These are phyloP conservation scores for Antheraea pernyi DNA, from an alignment of 1,140 invertebrate species.

Conservation along the genomic window DNA sequence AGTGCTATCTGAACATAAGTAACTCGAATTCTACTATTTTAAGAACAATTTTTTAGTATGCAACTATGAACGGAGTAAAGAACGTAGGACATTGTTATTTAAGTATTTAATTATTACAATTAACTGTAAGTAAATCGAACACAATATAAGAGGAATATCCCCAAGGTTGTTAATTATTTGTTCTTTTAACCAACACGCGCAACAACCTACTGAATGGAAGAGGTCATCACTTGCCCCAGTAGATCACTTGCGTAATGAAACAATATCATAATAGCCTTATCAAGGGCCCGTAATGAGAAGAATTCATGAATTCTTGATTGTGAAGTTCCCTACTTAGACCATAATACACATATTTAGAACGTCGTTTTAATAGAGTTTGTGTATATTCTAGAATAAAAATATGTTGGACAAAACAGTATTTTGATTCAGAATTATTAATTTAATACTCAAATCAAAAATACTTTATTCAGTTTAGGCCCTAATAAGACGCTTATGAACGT, in stretches of 20 bases:
- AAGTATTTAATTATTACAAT: background rate
- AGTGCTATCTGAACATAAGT: too few species aligned
- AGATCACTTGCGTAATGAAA: conserved; percentile 32
- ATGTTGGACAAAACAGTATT: background rate
- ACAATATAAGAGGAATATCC: background rate
- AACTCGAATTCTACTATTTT: too few species aligned
- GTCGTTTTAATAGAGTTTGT: background rate
- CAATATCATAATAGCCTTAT: conserved; percentile 33
- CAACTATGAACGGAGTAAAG: too few species aligned
- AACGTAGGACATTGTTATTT: too few species aligned
- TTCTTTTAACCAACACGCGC: conserved; percentile 37
- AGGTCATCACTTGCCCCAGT: conserved; percentile 46
- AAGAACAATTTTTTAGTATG: too few species aligned
- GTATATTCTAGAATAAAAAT: background rate
- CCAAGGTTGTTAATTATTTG: conserved; percentile 25
- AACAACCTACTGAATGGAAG: conserved; percentile 33
- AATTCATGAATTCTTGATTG: background rate
- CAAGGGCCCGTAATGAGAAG: conserved; percentile 28
- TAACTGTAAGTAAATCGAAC: background rate
- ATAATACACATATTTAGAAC: background rate
- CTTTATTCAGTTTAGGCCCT: too few species aligned
- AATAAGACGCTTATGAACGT: too few species aligned
- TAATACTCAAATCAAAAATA: too few species aligned
- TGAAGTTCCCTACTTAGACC: background rate
- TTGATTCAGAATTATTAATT: background rate